Evolutionary conservation across 1,140 invertebrate genomes (phyloP), one percentile per base, ranked within the genome.

Genomic region (Bombus terrestris): DNA sequence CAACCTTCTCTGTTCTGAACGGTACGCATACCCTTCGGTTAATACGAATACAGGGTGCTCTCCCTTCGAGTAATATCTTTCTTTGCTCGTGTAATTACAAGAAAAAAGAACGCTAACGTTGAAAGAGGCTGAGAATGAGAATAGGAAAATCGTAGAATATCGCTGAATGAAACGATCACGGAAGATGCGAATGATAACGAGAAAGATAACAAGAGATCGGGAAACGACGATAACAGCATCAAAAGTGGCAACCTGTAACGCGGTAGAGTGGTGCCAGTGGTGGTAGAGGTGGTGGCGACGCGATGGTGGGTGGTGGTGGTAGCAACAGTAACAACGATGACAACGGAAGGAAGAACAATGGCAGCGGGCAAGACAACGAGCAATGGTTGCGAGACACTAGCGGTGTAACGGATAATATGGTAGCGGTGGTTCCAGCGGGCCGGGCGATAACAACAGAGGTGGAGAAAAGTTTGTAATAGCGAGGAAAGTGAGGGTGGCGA

Each of bases 401-500:
- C 25, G 15, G 8, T 76, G 76, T 80, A 88, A 76, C 66, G 81
- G 71, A 53, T 47, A 43, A 9, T 68, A 47, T 4, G 12, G 39
- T 43, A 72, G 66, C 59, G 64, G 41, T 41, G 41, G 64, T 37
- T 77, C 6, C 37, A 28, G n/a, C 35, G 6, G 53, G 39, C n/a
- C 35, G 10, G 53, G 35, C 32, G 41, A 28, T 22, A 28, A 41
- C 18, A 37, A 13, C 28, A 22, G 81, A 73, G 74, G 79, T 76
- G 87, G 78, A 75, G 41, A 69, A 72, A 64, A 75, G 64, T 72
- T 69, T 41, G 53, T 43, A 69, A 82, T 64, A 85, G 87, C 88
- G 76, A 74, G 37, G 62, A 57, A 73, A 53, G 73, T 43, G 59
- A 90, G 84, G 88, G 81, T 90, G 88, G 86, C 83, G 69, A 87